A percentile compares a stretch with the other conserved stretches of the same genome.
Conservation (phyloP, 2,888 invertebrate species). For the Oxyteleia sp. region DNA sequence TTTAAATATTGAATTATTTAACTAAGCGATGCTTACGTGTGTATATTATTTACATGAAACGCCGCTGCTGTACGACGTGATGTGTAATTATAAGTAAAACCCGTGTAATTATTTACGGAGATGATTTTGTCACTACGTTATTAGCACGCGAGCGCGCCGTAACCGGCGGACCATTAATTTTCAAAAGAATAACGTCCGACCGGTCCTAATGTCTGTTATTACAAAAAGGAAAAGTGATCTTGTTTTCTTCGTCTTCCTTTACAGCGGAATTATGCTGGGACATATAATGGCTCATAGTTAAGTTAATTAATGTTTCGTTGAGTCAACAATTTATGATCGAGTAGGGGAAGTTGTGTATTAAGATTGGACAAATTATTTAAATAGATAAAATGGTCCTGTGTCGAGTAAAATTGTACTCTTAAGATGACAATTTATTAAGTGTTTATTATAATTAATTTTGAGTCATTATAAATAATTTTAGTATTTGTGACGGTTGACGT, state of each 20-base stretch:
- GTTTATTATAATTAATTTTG: too few relatives aligned
- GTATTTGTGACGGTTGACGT: too few relatives aligned
- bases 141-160: slow-evolving; percentile 39
- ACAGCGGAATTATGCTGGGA: not conserved
- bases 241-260: not conserved
- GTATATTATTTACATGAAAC: slow-evolving; percentile 37
- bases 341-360: not conserved
- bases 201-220: not conserved
- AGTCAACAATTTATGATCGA: not conserved
- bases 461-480: too few relatives aligned
- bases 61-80: slow-evolving; percentile 17
- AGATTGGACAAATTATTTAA: not conserved
- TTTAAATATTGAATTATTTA: slow-evolving; percentile 54
- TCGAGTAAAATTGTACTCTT: not conserved
- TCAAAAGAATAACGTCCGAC: not conserved
- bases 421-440: too few relatives aligned
- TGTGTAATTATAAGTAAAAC: slow-evolving; percentile 45
- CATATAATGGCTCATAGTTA: not conserved
- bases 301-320: not conserved
- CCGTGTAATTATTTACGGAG: slow-evolving; percentile 38
- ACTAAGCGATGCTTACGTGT: slow-evolving; percentile 32
- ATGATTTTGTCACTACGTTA: slow-evolving; percentile 48
- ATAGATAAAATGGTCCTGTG: not conserved
- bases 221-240: not conserved
- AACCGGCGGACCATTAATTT: not conserved